A percentile compares a stretch with the other conserved stretches of the same genome.
phyloP scores from a whole-genome alignment of 2,113 vertebrate species.

The Vidua chalybeata region DNA sequence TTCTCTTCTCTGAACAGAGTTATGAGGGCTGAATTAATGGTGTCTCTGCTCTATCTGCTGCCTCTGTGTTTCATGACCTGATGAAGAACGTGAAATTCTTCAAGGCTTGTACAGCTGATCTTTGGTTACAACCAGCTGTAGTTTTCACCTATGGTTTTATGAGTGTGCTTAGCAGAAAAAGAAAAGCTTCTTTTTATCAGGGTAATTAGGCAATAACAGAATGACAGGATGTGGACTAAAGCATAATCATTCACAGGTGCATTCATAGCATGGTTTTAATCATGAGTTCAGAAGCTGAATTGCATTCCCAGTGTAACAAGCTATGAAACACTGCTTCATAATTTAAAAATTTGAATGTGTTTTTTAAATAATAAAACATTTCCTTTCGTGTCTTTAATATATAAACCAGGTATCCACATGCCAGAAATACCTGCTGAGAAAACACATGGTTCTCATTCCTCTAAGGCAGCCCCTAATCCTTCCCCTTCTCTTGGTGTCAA shows the following conservation, averaged over 20 bases:
- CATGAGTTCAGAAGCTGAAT: not conserved
- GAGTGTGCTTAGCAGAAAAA: not conserved
- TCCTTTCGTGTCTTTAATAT: not conserved
- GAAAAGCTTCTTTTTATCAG: not conserved
- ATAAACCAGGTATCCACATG: not conserved
- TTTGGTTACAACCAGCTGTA: not conserved
- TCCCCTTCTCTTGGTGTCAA: not conserved
- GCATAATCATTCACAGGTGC: not conserved
- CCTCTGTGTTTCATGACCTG: constrained; percentile 10
- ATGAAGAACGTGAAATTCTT: constrained; percentile 13
- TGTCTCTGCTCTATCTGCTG: not conserved
- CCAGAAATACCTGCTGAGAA: not conserved
- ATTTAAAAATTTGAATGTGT: not conserved
- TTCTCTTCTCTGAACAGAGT: constrained; percentile 7
- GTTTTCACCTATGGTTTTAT: not conserved
- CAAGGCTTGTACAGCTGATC: not conserved
- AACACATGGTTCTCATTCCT: not conserved
- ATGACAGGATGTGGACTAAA: not conserved
- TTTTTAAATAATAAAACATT: not conserved
- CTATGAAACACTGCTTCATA: not conserved
- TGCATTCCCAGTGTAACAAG: not conserved
- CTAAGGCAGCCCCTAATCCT: not conserved
- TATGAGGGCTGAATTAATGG: constrained; percentile 10
- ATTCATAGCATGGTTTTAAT: not conserved
- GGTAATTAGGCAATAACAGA: constrained; percentile 33